Conservation (phyloP, 2,888 invertebrate species). For the Ametastegia equiseti region DNA sequence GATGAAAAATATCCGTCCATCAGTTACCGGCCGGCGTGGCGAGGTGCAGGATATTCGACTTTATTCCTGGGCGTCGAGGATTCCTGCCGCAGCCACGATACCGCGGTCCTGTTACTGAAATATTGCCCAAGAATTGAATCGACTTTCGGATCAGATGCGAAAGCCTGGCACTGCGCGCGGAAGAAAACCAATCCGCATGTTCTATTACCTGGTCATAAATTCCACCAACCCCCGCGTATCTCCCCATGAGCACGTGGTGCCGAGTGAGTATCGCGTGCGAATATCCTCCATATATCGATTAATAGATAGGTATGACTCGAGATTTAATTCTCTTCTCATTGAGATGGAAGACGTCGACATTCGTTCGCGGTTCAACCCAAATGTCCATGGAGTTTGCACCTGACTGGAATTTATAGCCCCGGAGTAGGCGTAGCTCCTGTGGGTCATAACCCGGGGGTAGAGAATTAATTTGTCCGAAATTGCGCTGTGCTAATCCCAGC, state of each 20-base stretch:
- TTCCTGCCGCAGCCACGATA: neutral
- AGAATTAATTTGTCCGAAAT: conserved; percentile 32
- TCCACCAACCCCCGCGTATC: neutral
- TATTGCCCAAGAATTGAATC: conserved; percentile 36
- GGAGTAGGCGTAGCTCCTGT: neutral
- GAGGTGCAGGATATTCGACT: neutral
- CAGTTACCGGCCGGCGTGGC: neutral
- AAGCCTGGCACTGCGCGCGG: neutral
- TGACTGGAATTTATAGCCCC: neutral
- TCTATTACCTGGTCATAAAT: neutral
- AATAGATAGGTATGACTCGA: too few species aligned
- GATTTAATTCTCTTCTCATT: neutral
- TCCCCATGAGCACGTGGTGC: neutral
- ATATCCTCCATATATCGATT: neutral
- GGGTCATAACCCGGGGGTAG: conserved; percentile 9
- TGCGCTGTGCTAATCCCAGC: conserved; percentile 11
- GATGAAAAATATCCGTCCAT: conserved; percentile 43
- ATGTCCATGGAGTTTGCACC: neutral
- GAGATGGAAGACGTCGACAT: neutral
- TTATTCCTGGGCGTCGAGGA: neutral
- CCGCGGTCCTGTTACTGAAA: neutral
- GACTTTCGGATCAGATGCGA: conserved; percentile 28
- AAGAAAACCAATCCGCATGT: conserved; percentile 4
- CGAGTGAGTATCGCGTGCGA: neutral
- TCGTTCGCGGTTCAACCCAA: neutral